Conservation (phyloP, 2,113 vertebrate species). For the Atrichornis clamosus region DNA sequence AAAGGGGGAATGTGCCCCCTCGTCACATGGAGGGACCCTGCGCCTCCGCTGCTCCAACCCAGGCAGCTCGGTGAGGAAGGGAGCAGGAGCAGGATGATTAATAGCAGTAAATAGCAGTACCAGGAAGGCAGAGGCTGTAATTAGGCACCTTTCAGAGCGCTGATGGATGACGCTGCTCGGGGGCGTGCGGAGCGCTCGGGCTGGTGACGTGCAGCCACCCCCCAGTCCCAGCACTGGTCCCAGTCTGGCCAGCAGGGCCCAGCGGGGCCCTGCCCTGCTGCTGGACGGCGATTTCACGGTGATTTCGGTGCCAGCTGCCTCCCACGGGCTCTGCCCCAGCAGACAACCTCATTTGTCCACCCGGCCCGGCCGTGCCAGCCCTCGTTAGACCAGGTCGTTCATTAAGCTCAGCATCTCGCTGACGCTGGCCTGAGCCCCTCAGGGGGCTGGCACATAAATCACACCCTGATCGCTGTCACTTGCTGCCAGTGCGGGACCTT, state of each 20-base stretch:
- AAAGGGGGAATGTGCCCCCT: neutral
- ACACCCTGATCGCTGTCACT: neutral
- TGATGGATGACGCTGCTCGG: conserved; percentile 1
- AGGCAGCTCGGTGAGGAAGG: neutral
- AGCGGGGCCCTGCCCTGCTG: neutral
- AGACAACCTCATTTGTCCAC: neutral
- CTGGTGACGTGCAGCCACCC: neutral
- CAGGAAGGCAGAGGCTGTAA: conserved; percentile 20
- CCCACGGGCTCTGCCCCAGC: neutral
- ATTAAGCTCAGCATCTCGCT: neutral
- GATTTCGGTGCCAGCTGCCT: neutral
- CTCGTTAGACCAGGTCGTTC: neutral
- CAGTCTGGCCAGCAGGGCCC: neutral
- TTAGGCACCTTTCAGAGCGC: conserved; percentile 7
- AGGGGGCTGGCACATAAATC: neutral
- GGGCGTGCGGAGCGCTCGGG: neutral
- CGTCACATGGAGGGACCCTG: accelerated
- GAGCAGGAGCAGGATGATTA: conserved; percentile 5
- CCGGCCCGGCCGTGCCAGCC: neutral
- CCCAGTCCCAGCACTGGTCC: neutral
- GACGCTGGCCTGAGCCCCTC: neutral
- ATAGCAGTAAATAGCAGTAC: neutral
- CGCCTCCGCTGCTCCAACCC: accelerated
- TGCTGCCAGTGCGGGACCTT: neutral
- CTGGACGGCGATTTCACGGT: accelerated